Conservation (phyloP, 2,888 invertebrate species). For the Ichneumoninae sp. region DNA sequence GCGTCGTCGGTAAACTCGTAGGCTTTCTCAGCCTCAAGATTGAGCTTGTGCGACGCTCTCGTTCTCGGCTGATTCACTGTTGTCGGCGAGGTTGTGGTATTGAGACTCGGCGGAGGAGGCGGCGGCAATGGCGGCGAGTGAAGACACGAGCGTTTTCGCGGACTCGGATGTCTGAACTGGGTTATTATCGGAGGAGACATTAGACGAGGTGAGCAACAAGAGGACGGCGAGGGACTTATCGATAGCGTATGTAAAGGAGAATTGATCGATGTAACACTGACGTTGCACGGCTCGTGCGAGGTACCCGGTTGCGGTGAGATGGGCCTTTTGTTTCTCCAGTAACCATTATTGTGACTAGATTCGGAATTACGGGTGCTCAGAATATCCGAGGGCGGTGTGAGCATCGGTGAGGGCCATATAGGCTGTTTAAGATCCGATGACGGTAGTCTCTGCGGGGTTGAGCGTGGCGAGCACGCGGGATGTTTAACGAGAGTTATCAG, state of each 20-base stretch:
- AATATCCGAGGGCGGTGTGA: slow-evolving; percentile 82
- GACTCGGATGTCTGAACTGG: slow-evolving; percentile 76
- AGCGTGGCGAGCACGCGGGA: slow-evolving; percentile 82
- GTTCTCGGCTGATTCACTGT: slow-evolving; percentile 74
- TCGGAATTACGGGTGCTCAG: slow-evolving; percentile 81
- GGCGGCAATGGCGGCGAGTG: slow-evolving; percentile 81
- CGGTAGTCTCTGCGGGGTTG: slow-evolving; percentile 82
- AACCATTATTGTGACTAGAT: slow-evolving; percentile 79
- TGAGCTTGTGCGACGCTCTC: slow-evolving; percentile 80
- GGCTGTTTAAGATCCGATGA: slow-evolving; percentile 76
- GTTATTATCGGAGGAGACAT: slow-evolving; percentile 81
- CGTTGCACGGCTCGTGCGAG: slow-evolving; percentile 75
- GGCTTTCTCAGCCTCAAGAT: slow-evolving; percentile 88
- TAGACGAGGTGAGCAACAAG: slow-evolving; percentile 78
- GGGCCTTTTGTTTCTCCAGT: slow-evolving; percentile 69
- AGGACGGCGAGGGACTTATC: slow-evolving; percentile 79
- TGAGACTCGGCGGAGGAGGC: slow-evolving; percentile 59
- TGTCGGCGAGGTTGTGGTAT: slow-evolving; percentile 33
- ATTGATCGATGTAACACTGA: slow-evolving; percentile 77
- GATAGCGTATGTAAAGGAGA: slow-evolving; percentile 80
- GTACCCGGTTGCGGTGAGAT: slow-evolving; percentile 80
- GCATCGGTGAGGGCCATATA: slow-evolving; percentile 77
- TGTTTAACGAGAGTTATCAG: slow-evolving; percentile 82
- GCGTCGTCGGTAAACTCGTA: slow-evolving; percentile 95
- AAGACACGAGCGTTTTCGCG: slow-evolving; percentile 78